These are phyloP conservation scores for Gambusia holbrooki DNA, from an alignment of 2,113 vertebrate genomes.

Conservation along the genomic window DNA sequence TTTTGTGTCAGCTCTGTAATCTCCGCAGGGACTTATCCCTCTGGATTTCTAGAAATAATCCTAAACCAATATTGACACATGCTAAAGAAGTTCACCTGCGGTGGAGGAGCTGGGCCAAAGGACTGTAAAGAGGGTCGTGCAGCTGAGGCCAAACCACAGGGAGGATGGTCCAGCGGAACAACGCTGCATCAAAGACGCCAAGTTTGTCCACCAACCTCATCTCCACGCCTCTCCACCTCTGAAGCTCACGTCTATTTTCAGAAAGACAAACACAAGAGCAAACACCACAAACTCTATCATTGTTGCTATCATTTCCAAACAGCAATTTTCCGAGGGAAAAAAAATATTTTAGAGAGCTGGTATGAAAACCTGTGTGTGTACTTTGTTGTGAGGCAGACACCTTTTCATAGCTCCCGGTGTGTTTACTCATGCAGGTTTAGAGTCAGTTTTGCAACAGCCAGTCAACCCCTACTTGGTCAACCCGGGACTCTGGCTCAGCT, in stretches of 20 bases:
- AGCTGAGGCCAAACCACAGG: constrained; percentile 66
- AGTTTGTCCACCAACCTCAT: constrained; percentile 53
- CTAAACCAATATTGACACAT: constrained; percentile 79
- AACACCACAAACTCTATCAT: constrained; percentile 59
- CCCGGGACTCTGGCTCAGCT: constrained; percentile 42
- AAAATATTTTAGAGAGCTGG: constrained; percentile 33
- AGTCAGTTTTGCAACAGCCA: constrained; percentile 31
- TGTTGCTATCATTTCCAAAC: constrained; percentile 67
- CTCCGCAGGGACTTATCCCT: constrained; percentile 64
- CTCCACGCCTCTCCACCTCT: constrained; percentile 39
- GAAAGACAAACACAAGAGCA: constrained; percentile 62
- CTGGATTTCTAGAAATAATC: constrained; percentile 79
- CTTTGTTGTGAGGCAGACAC: constrained; percentile 10
- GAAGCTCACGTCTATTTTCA: constrained; percentile 65
- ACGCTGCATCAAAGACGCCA: constrained; percentile 70
- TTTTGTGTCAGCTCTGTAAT: constrained; percentile 74
- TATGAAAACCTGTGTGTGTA: constrained; percentile 3
- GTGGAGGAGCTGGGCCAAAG: constrained; percentile 56
- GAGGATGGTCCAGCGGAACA: constrained; percentile 64
- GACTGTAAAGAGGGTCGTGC: constrained; percentile 65
- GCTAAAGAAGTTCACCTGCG: constrained; percentile 80
- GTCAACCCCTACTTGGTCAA: constrained; percentile 36
- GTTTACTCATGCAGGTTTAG: constrained; percentile 40
- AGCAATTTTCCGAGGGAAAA: constrained; percentile 49
- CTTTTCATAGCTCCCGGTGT: constrained; percentile 38